phyloP scores from a whole-genome alignment of 2,113 vertebrate genomes.

The Apteryx owenii region DNA sequence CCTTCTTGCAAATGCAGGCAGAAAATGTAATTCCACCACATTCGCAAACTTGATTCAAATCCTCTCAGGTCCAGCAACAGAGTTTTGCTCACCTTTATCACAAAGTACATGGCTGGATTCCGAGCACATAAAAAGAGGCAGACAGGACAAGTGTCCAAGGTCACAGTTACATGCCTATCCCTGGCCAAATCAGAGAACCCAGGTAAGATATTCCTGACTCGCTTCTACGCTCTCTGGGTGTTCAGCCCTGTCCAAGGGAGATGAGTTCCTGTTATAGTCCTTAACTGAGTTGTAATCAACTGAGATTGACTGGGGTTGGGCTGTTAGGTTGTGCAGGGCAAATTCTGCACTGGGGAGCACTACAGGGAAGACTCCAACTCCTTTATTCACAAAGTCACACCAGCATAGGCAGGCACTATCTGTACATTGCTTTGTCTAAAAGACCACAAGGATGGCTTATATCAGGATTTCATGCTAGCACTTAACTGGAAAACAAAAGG shows the following conservation, averaged over 20 bases:
- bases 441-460: not conserved
- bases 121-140: not conserved
- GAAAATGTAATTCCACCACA: not conserved
- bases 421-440: not conserved
- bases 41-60: not conserved
- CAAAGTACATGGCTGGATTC: not conserved
- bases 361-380: not conserved
- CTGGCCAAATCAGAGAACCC: not conserved
- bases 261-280: not conserved
- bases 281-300: not conserved
- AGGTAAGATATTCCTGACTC: not conserved
- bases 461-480: not conserved
- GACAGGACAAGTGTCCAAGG: not conserved
- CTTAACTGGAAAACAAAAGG: not conserved
- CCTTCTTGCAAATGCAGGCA: not conserved
- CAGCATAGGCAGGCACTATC: not conserved
- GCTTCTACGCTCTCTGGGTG: not conserved
- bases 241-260: not conserved
- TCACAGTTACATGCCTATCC: not conserved
- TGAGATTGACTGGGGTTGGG: not conserved
- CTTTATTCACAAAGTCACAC: not conserved
- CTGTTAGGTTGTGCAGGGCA: not conserved
- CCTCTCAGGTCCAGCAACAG: not conserved
- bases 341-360: not conserved
- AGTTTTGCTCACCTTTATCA: not conserved